These are phyloP conservation scores for Trissolcus brochymenae DNA, from an alignment of 2,888 invertebrate species.

Conservation along the genomic window DNA sequence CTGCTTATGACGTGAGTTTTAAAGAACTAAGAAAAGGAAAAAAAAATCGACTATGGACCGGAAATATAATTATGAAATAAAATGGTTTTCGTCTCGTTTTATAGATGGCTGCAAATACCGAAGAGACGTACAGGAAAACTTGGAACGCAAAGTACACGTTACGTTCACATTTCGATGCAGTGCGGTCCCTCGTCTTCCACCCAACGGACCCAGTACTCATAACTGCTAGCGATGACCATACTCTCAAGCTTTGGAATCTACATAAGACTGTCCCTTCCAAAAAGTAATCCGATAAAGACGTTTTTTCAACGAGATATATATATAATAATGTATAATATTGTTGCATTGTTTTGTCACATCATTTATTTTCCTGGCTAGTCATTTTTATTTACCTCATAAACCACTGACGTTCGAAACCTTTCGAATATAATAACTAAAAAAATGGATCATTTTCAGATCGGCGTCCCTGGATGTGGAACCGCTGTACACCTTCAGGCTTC, in stretches of 20 bases:
- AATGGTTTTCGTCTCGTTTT: not conserved
- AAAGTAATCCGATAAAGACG: no score
- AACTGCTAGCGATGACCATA: slow-evolving; percentile 99
- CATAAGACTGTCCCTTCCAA: slow-evolving; percentile 98
- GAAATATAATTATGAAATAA: no score
- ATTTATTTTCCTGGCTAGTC: no score
- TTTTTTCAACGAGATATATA: no score
- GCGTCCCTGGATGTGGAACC: slow-evolving; percentile 98
- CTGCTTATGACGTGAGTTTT: slow-evolving; percentile 86
- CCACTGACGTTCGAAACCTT: no score
- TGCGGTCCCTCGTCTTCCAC: slow-evolving; percentile 94
- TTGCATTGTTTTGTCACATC: no score
- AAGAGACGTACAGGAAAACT: slow-evolving; percentile 93
- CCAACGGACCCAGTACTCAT: slow-evolving; percentile 97
- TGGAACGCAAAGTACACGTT: slow-evolving; percentile 98
- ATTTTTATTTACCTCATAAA: no score
- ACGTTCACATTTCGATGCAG: slow-evolving; percentile 95
- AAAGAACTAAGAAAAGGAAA: not conserved
- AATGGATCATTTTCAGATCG: slow-evolving; percentile 77
- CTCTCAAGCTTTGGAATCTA: slow-evolving; percentile 98
- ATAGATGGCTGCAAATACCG: slow-evolving; percentile 83
- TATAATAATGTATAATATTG: no score
- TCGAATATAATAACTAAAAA: no score
- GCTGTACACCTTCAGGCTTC: slow-evolving; percentile 98
- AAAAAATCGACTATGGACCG: no score